Percentiles rank a stretch among this genome's conserved stretches.
Conservation (phyloP, 1,140 invertebrate genomes). For the Conus betulinus region DNA sequence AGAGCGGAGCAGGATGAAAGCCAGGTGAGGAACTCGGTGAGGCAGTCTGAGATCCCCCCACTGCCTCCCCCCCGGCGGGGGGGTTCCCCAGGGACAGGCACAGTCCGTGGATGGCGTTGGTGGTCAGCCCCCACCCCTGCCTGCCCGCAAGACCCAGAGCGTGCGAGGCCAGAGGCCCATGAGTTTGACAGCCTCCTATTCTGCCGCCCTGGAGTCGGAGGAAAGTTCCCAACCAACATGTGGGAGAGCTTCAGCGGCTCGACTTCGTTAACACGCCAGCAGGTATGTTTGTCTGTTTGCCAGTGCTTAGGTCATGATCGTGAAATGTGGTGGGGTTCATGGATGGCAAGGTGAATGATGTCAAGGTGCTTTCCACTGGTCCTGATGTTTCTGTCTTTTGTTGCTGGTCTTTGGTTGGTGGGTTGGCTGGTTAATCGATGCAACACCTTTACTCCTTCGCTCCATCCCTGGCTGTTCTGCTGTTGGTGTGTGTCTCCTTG, state of each 20-base stretch:
- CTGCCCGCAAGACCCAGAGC: constrained; percentile 7
- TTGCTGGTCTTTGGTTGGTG: too few relatives aligned
- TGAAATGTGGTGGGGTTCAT: too few relatives aligned
- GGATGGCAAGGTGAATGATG: too few relatives aligned
- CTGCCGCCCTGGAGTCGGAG: background rate
- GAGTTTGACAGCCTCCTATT: background rate
- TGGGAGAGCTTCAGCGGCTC: background rate
- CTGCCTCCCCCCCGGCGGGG: constrained; percentile 14
- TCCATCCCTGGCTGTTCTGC: too few relatives aligned
- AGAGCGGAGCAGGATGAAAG: background rate
- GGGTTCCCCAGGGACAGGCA: background rate
- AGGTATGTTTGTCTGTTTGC: background rate
- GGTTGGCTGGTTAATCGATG: too few relatives aligned
- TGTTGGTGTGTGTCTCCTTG: too few relatives aligned
- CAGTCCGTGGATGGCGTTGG: background rate
- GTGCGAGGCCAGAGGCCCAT: constrained; percentile 2
- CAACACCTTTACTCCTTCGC: too few relatives aligned
- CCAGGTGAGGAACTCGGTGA: background rate
- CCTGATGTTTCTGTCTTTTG: too few relatives aligned
- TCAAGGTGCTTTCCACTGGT: too few relatives aligned
- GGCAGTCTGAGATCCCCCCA: background rate
- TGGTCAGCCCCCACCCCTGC: constrained; percentile 4
- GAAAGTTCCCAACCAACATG: background rate
- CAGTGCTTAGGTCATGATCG: too few relatives aligned
- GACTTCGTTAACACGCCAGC: background rate